A percentile compares a stretch with the other conserved stretches of the same genome.
Conservation (phyloP, 2,888 invertebrate genomes). For the Hirtodrosophila cameraria region DNA sequence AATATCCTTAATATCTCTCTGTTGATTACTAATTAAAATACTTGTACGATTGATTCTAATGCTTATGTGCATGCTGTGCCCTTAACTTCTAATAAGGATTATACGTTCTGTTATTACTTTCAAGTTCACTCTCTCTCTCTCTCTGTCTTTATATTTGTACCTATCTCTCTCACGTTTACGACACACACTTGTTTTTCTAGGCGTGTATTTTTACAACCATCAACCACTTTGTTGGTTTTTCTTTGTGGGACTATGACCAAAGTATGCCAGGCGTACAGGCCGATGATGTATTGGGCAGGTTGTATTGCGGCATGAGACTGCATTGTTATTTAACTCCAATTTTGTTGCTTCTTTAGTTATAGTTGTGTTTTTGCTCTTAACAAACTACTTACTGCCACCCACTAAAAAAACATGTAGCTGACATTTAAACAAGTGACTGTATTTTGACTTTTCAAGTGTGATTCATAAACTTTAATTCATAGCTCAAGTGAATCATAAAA, state of each 20-base stretch:
- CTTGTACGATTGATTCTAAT: too few species aligned
- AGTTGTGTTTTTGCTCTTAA: conserved; percentile 31
- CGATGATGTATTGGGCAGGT: conserved; percentile 95
- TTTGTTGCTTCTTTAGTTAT: conserved; percentile 34
- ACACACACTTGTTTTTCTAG: conserved; percentile 84
- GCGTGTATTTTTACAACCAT: conserved; percentile 89
- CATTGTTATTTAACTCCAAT: conserved; percentile 31
- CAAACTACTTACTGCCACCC: not conserved
- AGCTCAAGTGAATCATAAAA: too few species aligned
- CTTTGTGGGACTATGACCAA: conserved; percentile 94
- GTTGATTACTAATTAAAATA: conserved; percentile 17
- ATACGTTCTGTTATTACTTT: not conserved
- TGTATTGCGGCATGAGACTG: conserved; percentile 82
- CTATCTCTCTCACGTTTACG: conserved; percentile 26
- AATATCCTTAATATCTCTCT: conserved; percentile 35
- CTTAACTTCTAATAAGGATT: conserved; percentile 5
- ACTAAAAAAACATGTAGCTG: not conserved
- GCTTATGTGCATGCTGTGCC: conserved; percentile 35
- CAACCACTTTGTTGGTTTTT: conserved; percentile 90
- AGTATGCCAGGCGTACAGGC: conserved; percentile 90
- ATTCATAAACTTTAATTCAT: not conserved
- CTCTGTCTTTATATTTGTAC: conserved; percentile 27
- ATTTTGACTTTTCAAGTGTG: not conserved
- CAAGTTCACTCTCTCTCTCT: conserved; percentile 7
- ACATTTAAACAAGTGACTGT: not conserved